Evolutionary conservation across 1,140 invertebrate species (phyloP), one percentile per base, ranked within the genome.

Genomic region (Aphaenogaster ashmeadi): DNA sequence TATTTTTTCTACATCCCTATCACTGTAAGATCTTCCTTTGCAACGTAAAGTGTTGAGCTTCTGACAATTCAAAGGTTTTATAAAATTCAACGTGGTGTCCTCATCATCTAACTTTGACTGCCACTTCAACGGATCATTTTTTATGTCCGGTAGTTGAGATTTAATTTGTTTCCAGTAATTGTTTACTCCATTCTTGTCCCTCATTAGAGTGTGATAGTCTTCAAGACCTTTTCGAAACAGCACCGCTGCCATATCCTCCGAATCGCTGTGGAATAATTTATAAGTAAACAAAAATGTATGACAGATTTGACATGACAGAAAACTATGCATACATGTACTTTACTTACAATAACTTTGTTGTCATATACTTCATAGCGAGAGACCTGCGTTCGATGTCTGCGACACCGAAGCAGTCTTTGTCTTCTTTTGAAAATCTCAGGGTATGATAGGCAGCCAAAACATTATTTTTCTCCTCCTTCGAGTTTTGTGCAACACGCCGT

Each of bases 131-230:
- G 92, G 91, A 79, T 93, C 81, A 50, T 93, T 93, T 69, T 90
- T 86, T 0, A 86, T 67, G 8, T 89, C 86, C 5, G 87, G 13
- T 36, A 89, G 88, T 64, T 93, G 69, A 62, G 52, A 86, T 78
- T 93, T 92, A n/a, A 94, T 89, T 41, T 93, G 89, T 47, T 91
- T 85, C 93, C 92, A 93, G 62, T 94, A 94, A 91, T 94, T 94
- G 71, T 94, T 93, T 38, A 94, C 38, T 9, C 81, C 91, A 41
- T 78, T 71, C 52, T 33, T 80, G 36, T 91, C 80, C 27, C 93
- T 91, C 9, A 94, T 75, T 15, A 92, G 11, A 13, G 52, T 60
- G 8, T 77, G 84, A 77, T 94, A 94, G 50, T 89, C 87, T 52
- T 94, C 64, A 4, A 95, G 78, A 27, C 84, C 81, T 15, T 88